A percentile compares a stretch with the other conserved stretches of the same genome.
These are phyloP conservation scores for Drosophila arizonae DNA, from an alignment of 1,140 invertebrate genomes.

Conservation along the genomic window DNA sequence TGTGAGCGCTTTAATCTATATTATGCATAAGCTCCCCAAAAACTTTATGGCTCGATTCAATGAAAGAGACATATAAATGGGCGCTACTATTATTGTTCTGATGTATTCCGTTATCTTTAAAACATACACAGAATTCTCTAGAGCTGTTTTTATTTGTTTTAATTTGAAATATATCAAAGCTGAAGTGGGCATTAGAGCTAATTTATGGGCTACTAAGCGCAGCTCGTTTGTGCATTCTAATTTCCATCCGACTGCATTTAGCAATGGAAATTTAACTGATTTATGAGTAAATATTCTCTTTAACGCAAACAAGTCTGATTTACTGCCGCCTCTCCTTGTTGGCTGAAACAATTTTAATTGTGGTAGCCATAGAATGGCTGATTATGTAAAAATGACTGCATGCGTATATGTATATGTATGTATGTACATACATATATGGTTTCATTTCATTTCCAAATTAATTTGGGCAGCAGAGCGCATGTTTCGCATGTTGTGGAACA, in stretches of 20 bases:
- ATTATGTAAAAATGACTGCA: neutral
- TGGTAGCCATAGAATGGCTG: conserved; percentile 26
- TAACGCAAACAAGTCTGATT: neutral
- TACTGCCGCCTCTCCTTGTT: neutral
- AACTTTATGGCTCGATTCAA: too few relatives aligned
- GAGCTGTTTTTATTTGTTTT: too few relatives aligned
- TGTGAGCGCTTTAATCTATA: too few relatives aligned
- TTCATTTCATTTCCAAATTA: conserved; percentile 56
- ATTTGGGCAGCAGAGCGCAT: conserved; percentile 52
- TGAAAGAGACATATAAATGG: too few relatives aligned
- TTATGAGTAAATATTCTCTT: neutral
- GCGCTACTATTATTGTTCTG: too few relatives aligned
- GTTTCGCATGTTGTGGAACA: conserved; percentile 16
- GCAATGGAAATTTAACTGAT: neutral
- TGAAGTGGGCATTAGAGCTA: too few relatives aligned
- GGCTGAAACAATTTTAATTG: conserved; percentile 5
- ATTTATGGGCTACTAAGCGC: neutral
- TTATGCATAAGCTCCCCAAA: too few relatives aligned
- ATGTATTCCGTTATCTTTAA: too few relatives aligned
- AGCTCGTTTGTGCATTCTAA: neutral
- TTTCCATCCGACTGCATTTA: neutral
- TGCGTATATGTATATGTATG: conserved; percentile 6
- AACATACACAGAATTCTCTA: too few relatives aligned
- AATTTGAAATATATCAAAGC: too few relatives aligned
- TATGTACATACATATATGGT: conserved; percentile 22